Percentiles rank a stretch among this genome's conserved stretches.
phyloP scores from a whole-genome alignment of 2,797 vertebrate species.

The Danio choprae region DNA sequence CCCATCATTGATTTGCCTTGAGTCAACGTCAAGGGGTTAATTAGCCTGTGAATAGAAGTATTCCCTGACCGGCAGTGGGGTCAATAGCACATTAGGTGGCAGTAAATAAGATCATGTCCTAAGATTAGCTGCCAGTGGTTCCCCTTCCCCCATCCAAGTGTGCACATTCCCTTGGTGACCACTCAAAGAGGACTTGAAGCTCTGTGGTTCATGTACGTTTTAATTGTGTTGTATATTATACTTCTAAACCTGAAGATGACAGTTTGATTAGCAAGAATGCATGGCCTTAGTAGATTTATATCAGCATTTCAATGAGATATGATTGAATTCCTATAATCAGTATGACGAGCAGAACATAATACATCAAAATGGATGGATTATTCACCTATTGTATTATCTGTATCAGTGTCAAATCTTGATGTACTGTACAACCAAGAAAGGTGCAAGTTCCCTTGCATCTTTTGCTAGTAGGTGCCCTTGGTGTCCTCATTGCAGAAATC shows the following conservation, averaged over 20 bases:
- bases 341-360: neutral
- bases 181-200: neutral
- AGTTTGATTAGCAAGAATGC: constrained; percentile 56
- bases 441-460: constrained; percentile 45
- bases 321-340: constrained; percentile 9
- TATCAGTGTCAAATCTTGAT: neutral
- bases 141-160: neutral
- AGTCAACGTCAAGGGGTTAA: constrained; percentile 70
- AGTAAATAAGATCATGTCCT: constrained; percentile 60
- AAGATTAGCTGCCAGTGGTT: constrained; percentile 55
- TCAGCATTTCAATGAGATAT: constrained; percentile 54
- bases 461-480: constrained; percentile 52
- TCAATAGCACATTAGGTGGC: constrained; percentile 58
- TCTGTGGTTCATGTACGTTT: constrained; percentile 47
- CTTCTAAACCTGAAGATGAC: constrained; percentile 31
- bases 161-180: neutral
- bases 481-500: constrained; percentile 66
- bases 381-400: neutral
- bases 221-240: constrained; percentile 42
- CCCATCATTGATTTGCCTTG: constrained; percentile 69
- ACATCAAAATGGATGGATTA: neutral
- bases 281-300: constrained; percentile 6
- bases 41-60: constrained; percentile 68
- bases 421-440: constrained; percentile 37
- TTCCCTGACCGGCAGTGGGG: constrained; percentile 62